Percentiles rank a stretch among this genome's conserved stretches.
These are phyloP conservation scores for Drosophila tanythrix DNA, from an alignment of 2,888 invertebrate species.

Conservation along the genomic window DNA sequence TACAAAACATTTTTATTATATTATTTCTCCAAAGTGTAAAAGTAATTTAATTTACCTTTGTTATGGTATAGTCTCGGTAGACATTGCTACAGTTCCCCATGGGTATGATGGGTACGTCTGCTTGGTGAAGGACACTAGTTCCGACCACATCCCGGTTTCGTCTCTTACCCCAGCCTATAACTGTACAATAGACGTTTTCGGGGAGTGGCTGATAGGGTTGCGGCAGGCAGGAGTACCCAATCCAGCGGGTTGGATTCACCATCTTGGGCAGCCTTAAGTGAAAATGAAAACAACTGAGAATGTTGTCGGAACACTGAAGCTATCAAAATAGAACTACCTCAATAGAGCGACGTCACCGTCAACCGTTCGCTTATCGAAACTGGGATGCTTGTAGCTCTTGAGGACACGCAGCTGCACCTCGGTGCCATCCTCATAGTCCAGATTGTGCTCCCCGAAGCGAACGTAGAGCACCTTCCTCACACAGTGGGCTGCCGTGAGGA, in stretches of 20 bases:
- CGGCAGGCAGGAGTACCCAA: conserved; percentile 93
- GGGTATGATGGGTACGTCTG: conserved; percentile 94
- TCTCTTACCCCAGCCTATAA: conserved; percentile 97
- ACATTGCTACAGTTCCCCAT: conserved; percentile 91
- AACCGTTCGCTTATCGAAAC: conserved; percentile 94
- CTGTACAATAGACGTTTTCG: conserved; percentile 90
- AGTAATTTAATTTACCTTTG: conserved; percentile 84
- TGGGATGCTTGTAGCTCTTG: conserved; percentile 92
- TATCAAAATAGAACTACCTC: conserved; percentile 84
- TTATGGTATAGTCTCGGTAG: conserved; percentile 94
- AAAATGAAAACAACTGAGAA: background rate
- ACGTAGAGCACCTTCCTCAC: conserved; percentile 91
- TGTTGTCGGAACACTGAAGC: background rate
- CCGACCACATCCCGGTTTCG: conserved; percentile 91
- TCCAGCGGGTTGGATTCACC: conserved; percentile 83
- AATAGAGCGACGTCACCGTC: conserved; percentile 96
- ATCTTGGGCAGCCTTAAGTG: conserved; percentile 81
- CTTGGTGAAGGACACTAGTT: conserved; percentile 93
- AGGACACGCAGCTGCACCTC: conserved; percentile 91
- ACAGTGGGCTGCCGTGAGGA: conserved; percentile 95
- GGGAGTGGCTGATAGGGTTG: conserved; percentile 88
- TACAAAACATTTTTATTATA: background rate
- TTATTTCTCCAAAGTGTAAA: background rate
- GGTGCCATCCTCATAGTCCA: conserved; percentile 89
- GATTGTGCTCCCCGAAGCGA: conserved; percentile 94